Evolutionary conservation across 2,113 vertebrate species (phyloP), one percentile per base, ranked within the genome.

Genomic region (Calyptomena viridis): DNA sequence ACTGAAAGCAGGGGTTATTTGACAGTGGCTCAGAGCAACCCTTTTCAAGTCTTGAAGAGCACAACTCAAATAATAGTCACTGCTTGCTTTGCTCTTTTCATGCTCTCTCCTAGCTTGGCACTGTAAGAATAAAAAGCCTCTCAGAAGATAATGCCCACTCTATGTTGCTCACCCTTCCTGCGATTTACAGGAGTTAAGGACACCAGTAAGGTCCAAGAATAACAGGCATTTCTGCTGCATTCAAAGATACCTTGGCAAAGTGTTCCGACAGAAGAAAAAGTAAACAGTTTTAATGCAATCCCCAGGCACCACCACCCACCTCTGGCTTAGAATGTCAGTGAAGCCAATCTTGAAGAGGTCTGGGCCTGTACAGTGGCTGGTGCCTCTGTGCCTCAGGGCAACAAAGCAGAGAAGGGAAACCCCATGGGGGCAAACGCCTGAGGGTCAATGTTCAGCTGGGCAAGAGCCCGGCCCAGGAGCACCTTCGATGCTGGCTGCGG

Each of bases 1-100:
- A 40, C n/a, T 64, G 78, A 87, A 73, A 88, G 85, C 81, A 53
- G 55, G 76, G 44, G n/a, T 73, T 86, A 68, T 89, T 87, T 60
- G 35, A 91, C 77, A 76, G 37, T 8, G 12, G 73, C 77, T 93
- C 58, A 52, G 76, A 79, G 82, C 52, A 95, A 35, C 12, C 8
- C 31, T 89, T 92, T 91, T 85, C 72, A 94, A 80, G 64, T 37
- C 75, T 60, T 75, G 67, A 87, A 49, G 52, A 53, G 60, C 60
- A 81, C 46, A 93, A 39, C 62, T 87, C 55, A 87, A 93, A 84
- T 81, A 75, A 93, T 74, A 72, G 9, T 82, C 73, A 63, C 39
- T 66, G 68, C 72, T 63, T 93, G 91, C 55, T 69, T 81, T 93
- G 68, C 86, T 83, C 79, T 82, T 92, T 95, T 93, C 68, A 64